Base-by-base conservation (phyloP, 2,113 vertebrate species). In the Asarcornis scutulata region DNA sequence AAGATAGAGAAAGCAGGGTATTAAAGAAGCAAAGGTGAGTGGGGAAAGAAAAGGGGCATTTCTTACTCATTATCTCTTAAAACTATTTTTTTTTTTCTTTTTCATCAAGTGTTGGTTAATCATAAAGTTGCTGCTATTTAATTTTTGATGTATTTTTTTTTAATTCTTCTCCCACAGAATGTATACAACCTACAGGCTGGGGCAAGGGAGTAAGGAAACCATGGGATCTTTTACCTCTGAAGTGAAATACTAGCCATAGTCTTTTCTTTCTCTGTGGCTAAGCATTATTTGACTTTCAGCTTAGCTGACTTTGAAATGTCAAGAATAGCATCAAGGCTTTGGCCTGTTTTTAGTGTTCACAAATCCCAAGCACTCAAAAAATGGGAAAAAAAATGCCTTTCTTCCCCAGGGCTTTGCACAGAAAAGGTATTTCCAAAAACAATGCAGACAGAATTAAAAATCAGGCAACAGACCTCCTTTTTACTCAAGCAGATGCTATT, bases 221-320 rank as follows among this genome's bases (percentile, higher is more conserved):
- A 22, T 18, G 10, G 13, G 25, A 11, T 74, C 27, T 72, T 23
- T 48, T n/a, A 31, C 4, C 23, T 42, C 27, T 89, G 59, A 17
- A 67, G 32, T 31, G 7, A 62, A 85, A 68, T 55, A 85, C 5
- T 56, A 80, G 48, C 58, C 50, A 42, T 53, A 85, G 55, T 76
- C 62, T 79, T 74, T 85, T 46, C 7, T 89, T 91, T 78, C 50
- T 86, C 31, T 3, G 1, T 64, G 53, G 52, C 75, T 86, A 83
- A 78, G n/a, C 17, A 58, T 21, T 73, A 69, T 72, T 94, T 92
- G 56, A 85, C 31, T 95, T 96, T 36, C 62, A 82, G 83, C 77
- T 73, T 86, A 79, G 31, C 73, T 29, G n/a, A 79, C 32, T 89
- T 46, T 0, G 2, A 90, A 95, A 86, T 62, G 77, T 72, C 83